Percentiles rank a stretch among this genome's conserved stretches.
phyloP scores from a whole-genome alignment of 23 tunicate genomes.

The Ascidia mentula region DNA sequence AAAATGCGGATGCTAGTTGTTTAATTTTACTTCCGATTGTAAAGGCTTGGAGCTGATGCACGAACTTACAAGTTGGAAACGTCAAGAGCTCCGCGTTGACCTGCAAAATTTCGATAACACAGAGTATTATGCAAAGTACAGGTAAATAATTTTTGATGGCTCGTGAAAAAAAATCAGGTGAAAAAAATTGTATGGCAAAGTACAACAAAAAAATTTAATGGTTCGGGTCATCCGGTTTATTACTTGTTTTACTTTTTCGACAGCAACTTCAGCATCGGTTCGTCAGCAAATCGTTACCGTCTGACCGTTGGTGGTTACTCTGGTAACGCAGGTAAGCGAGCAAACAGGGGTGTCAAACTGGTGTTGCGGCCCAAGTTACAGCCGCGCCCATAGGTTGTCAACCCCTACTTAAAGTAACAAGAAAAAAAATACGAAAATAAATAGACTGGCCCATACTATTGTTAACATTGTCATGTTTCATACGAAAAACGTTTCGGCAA shows the following conservation, averaged over 20 bases:
- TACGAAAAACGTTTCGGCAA: no score
- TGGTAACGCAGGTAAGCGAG: conserved; percentile 30
- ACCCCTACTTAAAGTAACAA: no score
- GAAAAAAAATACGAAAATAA: no score
- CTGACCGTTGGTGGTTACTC: conserved; percentile 22
- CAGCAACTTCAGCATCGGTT: conserved; percentile 33
- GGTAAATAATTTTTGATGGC: not conserved
- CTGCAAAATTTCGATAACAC: conserved; percentile 22
- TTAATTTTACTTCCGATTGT: not conserved
- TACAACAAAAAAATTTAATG: no score
- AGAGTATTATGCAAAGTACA: conserved; percentile 27
- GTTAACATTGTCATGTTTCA: no score
- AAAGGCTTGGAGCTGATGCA: conserved; percentile 32
- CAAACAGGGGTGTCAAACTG: not conserved
- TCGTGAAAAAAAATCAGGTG: no score
- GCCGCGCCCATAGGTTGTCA: no score
- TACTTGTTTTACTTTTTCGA: not conserved
- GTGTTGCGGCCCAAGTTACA: no score
- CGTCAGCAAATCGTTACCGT: conserved; percentile 8
- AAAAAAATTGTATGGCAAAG: no score
- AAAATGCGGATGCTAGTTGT: no score
- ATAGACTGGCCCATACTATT: no score
- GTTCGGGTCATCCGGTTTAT: no score
- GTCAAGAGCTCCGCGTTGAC: conserved; percentile 24
- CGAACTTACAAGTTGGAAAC: conserved; percentile 8